Evolutionary conservation across 1,140 invertebrate species (phyloP).

Genomic region (Chymomyza costata): DNA sequence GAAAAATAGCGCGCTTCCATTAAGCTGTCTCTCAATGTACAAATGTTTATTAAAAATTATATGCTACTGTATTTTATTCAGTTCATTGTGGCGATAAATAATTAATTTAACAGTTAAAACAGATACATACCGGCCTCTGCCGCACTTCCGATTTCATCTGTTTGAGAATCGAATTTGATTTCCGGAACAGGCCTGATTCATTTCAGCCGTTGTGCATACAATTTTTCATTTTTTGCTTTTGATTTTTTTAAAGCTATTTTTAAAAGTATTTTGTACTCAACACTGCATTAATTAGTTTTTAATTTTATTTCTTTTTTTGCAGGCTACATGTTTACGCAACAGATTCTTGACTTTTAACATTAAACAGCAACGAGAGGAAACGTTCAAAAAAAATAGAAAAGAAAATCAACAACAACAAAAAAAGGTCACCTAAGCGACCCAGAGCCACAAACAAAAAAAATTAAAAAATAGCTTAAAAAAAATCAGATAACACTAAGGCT

Average conservation of each 20-base stretch:
- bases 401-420: conserved; percentile 1
- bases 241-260: conserved; percentile 7
- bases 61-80: too few species aligned
- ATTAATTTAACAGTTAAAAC: too few species aligned
- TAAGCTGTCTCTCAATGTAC: too few species aligned
- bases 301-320: conserved; percentile 37
- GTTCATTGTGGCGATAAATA: too few species aligned
- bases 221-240: too few species aligned
- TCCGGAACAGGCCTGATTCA: too few species aligned
- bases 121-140: conserved; percentile 7
- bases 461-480: conserved; percentile 33
- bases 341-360: conserved; percentile 20
- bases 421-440: conserved; percentile 18
- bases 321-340: conserved; percentile 52
- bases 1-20: too few species aligned
- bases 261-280: conserved; percentile 45
- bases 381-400: not conserved
- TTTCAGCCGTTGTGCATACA: too few species aligned
- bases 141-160: too few species aligned
- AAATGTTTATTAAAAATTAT: too few species aligned
- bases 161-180: too few species aligned
- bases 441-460: not conserved
- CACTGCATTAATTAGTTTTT: conserved; percentile 60
- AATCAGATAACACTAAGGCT: conserved; percentile 44
- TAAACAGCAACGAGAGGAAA: conserved; percentile 23